These are phyloP conservation scores for Gymnorhina tibicen DNA, from an alignment of 2,113 vertebrate genomes.

Conservation along the genomic window DNA sequence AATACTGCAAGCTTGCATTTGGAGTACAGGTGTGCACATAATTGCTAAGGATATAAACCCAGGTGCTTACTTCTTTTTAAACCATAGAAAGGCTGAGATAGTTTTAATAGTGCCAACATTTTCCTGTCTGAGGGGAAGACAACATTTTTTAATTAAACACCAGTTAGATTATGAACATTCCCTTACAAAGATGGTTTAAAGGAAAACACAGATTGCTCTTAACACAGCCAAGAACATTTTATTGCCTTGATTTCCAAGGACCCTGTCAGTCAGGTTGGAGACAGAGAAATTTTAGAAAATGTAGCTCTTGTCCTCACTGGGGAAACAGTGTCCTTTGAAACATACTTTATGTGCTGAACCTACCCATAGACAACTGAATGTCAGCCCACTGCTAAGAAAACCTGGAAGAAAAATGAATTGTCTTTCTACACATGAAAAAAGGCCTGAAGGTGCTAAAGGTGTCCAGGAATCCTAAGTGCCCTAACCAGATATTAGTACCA, in stretches of 20 bases:
- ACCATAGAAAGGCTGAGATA: not conserved
- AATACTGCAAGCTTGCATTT: not conserved
- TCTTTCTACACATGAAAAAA: not conserved
- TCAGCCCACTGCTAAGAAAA: not conserved
- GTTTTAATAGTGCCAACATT: not conserved
- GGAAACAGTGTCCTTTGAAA: not conserved
- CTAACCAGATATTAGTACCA: not conserved
- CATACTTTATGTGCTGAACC: not conserved
- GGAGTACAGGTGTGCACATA: not conserved
- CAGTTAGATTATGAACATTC: not conserved
- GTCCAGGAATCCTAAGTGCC: not conserved
- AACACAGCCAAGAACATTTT: not conserved
- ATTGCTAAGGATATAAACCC: not conserved
- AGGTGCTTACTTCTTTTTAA: not conserved
- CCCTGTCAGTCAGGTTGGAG: not conserved
- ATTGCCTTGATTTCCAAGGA: not conserved
- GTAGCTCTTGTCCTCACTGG: not conserved
- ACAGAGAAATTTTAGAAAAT: not conserved
- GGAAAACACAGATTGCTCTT: not conserved
- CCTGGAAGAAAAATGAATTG: not conserved
- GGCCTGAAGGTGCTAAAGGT: not conserved
- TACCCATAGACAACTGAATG: not conserved
- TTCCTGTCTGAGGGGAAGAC: not conserved
- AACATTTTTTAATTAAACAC: not conserved
- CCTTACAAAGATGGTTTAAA: not conserved